Percentiles rank a stretch among this genome's conserved stretches.
Evolutionary conservation across 92 coral and sea anemone genomes (phyloP).

Genomic region (Porites cylindrica): DNA sequence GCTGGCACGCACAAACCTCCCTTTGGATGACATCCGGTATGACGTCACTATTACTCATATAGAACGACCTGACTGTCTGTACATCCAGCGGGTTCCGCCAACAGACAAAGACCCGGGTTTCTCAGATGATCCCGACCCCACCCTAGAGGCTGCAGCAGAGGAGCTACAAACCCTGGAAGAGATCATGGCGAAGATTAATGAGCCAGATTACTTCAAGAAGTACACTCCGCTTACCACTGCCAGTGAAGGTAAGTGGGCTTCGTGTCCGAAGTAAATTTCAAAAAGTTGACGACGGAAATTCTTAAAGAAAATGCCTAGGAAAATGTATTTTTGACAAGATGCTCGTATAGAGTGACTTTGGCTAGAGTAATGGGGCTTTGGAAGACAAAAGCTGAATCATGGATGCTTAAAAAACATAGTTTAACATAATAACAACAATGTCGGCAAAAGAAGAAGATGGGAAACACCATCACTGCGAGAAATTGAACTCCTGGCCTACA

Average conservation of each 20-base stretch:
- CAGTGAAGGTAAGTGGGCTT: conserved; percentile 51
- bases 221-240: conserved; percentile 78
- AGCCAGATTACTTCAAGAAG: conserved; percentile 78
- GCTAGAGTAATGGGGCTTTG: too few relatives aligned
- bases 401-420: too few relatives aligned
- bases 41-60: conserved; percentile 96
- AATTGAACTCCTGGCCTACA: too few relatives aligned
- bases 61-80: conserved; percentile 82
- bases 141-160: conserved; percentile 72
- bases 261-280: too few relatives aligned
- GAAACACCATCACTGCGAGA: too few relatives aligned
- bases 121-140: conserved; percentile 83
- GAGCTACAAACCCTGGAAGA: conserved; percentile 79
- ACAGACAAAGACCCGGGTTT: conserved; percentile 54
- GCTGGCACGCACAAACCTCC: conserved; percentile 83
- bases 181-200: conserved; percentile 82
- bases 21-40: conserved; percentile 81
- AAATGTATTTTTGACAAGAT: too few relatives aligned
- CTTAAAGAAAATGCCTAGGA: too few relatives aligned
- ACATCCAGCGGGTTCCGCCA: conserved; percentile 89
- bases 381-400: too few relatives aligned
- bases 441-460: too few relatives aligned
- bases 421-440: too few relatives aligned
- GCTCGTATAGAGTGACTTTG: too few relatives aligned
- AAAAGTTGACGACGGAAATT: too few relatives aligned